Evolutionary conservation across 2,113 vertebrate genomes (phyloP).

Genomic region (Columba janthina): DNA sequence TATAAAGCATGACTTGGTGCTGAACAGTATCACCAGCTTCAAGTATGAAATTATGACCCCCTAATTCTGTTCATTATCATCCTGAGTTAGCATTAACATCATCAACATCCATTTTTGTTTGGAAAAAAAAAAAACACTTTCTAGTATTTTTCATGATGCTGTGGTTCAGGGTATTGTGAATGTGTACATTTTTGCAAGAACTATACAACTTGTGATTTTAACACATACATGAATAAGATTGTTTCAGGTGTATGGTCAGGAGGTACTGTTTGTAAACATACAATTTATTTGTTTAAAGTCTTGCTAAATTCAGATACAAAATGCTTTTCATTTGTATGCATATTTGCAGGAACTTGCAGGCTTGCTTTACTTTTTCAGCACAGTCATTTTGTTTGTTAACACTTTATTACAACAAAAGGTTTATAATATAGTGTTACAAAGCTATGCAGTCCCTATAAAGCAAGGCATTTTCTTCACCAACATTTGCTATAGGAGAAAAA

Average conservation of each 20-base stretch:
- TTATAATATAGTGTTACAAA: neutral
- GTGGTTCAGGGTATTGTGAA: rapidly evolving
- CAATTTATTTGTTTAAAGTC: neutral
- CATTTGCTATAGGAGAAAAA: neutral
- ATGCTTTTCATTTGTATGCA: neutral
- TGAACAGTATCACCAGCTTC: neutral
- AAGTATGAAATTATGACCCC: neutral
- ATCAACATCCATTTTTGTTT: neutral
- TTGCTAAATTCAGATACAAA: neutral
- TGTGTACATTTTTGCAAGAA: neutral
- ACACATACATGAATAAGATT: neutral
- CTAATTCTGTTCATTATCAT: neutral
- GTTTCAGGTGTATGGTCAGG: neutral
- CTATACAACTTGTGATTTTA: neutral
- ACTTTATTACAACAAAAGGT: neutral
- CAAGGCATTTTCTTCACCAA: neutral
- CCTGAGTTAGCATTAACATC: neutral
- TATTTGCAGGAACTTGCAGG: neutral
- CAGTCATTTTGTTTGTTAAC: neutral
- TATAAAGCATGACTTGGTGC: neutral
- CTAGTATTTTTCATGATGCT: neutral
- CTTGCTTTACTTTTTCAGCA: neutral
- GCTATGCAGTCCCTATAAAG: neutral
- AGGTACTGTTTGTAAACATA: neutral
- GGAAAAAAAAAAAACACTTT: rapidly evolving